Base-by-base conservation (phyloP, 1,140 invertebrate species). In the Brachionus manjavacas region DNA sequence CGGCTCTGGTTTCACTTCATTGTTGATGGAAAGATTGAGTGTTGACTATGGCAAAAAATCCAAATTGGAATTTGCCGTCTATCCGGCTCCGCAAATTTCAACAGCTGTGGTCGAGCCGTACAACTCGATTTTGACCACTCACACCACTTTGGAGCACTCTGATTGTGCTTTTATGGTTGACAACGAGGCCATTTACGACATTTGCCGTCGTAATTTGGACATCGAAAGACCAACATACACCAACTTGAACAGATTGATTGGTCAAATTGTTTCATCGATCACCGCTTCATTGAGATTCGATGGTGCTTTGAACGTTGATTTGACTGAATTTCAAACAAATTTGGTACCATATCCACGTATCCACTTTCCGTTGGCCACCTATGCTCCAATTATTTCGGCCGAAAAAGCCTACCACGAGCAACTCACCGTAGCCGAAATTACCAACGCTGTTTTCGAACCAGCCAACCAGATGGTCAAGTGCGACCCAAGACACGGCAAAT, bases 21-120 rank as follows among this genome's bases (percentile, higher is more conserved):
- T 96, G 70, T 91, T 96, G 70, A 96, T 96, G 95, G 95, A 96
- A 90, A 91, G 94, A 84, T 91, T 96, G n/a, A 94, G 93, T 23
- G 94, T 95, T 4, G 94, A 96, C 86, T 85, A 86, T 85, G 83
- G 86, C 14, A 87, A 86, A 72, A 87, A 87, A 76, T 85, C 86
- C 11, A 87, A 87, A 83, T 66, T 87, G 11, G 86, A 87, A 84
- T 86, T 88, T 55, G 76, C 86, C 41, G 85, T 87, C 20, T 89
- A 90, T 83, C 89, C 89, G 72, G 88, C 89, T 49, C 89, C 89
- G 20, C 88, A 88, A 86, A 87, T 91, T 11, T 88, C 87, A 20
- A 89, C 90, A 25, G 88, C 89, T 43, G 89, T 91, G 11, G 89
- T 90, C 49, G 89, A 90, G 85, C 90, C 90, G 7, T 90, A 91